Evolutionary conservation across 2,113 vertebrate genomes (phyloP), one percentile per base, ranked within the genome.

Genomic region (Channa argus): DNA sequence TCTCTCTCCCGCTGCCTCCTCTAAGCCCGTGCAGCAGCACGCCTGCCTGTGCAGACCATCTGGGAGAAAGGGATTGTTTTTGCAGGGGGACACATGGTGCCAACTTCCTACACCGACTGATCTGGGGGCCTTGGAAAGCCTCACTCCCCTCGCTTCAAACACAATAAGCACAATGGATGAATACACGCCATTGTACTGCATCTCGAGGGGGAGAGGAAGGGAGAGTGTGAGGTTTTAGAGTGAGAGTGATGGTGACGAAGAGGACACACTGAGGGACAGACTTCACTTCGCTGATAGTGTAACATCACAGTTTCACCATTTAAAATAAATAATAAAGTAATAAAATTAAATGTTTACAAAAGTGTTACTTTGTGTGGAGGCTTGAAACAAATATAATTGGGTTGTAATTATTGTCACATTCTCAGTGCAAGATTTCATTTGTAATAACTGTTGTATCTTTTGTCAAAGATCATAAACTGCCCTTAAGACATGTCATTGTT

Each of bases 61-160:
- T 77, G 83, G 80, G 80, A 79, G 63, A 45, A n/a, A 44, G 67
- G 80, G 77, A 76, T 79, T 66, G 76, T 87, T 79, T 83, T 11
- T 79, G 70, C 82, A 59, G 62, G 52, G 63, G 58, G 65, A 47
- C 10, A 12, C 39, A 0, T 9, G 13, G 33, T 84, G 74, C 72
- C 77, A 81, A 74, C 62, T 64, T 80, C 79, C 63, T 62, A 77
- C 69, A 55, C 66, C 14, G 58, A 52, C 76, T 79, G 80, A 83
- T 79, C 77, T 53, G 60, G 14, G 39, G 46, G 69, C 72, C 77
- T 72, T 86, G 65, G 60, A 78, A 68, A 84, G 75, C 67, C n/a
- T 11, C 3, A 24, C 54, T 63, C 64, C 38, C 24, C 46, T 24
- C 7, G 78, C 65, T 82, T 86, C 76, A 78, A 66, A 81, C 73